Base-by-base conservation (phyloP, 2,797 vertebrate species). In the Cyprinella venusta region DNA sequence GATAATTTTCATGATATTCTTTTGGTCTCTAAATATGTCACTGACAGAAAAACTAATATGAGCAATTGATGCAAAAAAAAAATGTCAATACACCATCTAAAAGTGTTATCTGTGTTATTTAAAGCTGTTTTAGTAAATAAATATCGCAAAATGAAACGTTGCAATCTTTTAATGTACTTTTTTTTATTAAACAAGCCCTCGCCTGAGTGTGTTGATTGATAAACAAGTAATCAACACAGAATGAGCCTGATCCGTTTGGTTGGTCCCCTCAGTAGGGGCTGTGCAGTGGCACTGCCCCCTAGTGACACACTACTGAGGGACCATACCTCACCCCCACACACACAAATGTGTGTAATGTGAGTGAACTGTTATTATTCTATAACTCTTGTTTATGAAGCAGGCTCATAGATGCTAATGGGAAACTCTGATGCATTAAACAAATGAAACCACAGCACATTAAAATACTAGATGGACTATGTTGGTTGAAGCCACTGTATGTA, bases 281-380 rank as follows among this genome's bases (percentile, higher is more conserved):
- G 90, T 93, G 96, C 95, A 94, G 95, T 96, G 95, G 95, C 86
- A 96, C 94, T 95, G 95, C 96, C 96, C 96, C 95, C 96, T 96
- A 94, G 96, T 96, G 96, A 90, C 68, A 4, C 45, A 61, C 65
- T 79, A n/a, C 19, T 30, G 24, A 70, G 59, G 26, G 76, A 21
- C 54, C 21, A 40, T n/a, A 26, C 42, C 52, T 52, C 38, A 64
- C 81, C 70, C 81, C 38, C 84, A 80, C n/a, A 45, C 76, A 45
- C 68, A 52, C 6, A 10, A 9, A 30, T 2, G 2, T 30, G 6
- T 54, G 7, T 54, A 54, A 26, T 19, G 33, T 50, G 40, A 48
- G 26, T 68, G 33, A 76, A 18, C 30, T 42, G 59, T 70, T 69
- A 33, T 45, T 70, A 15, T 48, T 48, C 18, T 42, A 12, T 18